Evolutionary conservation across 2,797 vertebrate species (phyloP).

Genomic region (Amniataba percoides): DNA sequence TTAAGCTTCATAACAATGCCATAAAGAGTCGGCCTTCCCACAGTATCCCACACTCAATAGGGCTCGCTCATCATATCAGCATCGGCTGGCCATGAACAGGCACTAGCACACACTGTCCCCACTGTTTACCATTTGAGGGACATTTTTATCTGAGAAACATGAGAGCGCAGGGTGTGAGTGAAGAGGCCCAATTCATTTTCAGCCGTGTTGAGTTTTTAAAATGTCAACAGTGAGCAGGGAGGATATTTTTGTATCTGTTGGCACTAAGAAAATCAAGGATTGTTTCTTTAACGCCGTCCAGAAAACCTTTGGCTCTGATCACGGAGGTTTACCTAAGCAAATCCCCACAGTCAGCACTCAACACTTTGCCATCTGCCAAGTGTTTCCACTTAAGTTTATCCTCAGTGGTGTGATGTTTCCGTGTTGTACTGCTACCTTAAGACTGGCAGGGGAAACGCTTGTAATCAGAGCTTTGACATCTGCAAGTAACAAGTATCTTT

Average conservation of each 20-base stretch:
- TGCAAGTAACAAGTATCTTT: neutral
- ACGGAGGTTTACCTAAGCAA: constrained; percentile 12
- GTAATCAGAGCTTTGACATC: neutral
- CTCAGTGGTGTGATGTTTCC: neutral
- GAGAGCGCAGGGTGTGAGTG: neutral
- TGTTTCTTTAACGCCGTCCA: neutral
- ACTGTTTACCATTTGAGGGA: neutral
- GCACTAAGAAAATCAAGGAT: neutral
- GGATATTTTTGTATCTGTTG: constrained; percentile 1
- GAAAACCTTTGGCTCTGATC: constrained; percentile 15
- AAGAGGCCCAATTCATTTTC: neutral
- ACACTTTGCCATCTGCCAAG: constrained; percentile 12
- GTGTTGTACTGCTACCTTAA: neutral
- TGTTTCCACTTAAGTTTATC: constrained; percentile 10
- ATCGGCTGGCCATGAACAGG: constrained; percentile 16
- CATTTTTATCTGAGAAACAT: constrained; percentile 10
- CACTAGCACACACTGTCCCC: neutral
- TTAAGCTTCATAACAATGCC: constrained; percentile 46
- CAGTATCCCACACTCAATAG: constrained; percentile 18
- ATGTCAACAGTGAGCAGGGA: neutral
- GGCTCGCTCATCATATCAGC: constrained; percentile 22
- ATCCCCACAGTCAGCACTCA: neutral
- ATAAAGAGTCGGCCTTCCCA: constrained; percentile 28
- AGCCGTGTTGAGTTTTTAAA: neutral
- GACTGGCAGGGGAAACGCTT: neutral